phyloP scores from a whole-genome alignment of 2,797 vertebrate species.

The Clarias platycephalus region DNA sequence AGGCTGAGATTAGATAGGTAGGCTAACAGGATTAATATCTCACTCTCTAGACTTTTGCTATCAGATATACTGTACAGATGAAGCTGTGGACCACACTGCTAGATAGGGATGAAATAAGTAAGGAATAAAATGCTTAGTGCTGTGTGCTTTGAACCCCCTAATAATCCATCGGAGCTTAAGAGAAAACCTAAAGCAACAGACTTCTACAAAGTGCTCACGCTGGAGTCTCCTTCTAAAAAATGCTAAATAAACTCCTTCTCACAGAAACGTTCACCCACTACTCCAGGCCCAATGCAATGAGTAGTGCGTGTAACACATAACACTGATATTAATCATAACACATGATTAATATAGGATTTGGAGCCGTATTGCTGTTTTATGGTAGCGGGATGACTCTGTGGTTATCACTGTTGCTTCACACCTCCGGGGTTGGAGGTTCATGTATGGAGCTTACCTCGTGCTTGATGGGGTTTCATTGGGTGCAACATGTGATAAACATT shows the following conservation, averaged over 20 bases:
- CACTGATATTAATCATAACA: too few species aligned
- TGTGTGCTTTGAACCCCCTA: neutral
- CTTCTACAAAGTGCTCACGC: neutral
- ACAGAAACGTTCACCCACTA: neutral
- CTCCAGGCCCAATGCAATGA: neutral
- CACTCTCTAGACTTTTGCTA: neutral
- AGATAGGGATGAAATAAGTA: neutral
- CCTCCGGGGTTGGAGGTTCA: too few species aligned
- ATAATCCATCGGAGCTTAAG: neutral
- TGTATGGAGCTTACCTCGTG: too few species aligned
- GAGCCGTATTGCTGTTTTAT: neutral
- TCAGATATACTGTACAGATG: neutral
- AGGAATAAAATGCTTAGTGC: constrained; percentile 4
- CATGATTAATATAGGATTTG: neutral
- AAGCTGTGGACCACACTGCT: constrained; percentile 11
- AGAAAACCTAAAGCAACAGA: neutral
- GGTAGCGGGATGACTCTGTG: too few species aligned
- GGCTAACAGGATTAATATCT: constrained; percentile 21
- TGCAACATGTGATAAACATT: too few species aligned
- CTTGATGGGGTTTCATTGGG: too few species aligned
- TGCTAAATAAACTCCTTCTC: neutral
- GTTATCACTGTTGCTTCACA: too few species aligned
- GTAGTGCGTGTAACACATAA: too few species aligned
- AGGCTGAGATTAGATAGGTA: constrained; percentile 24
- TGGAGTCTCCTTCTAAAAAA: neutral